phyloP scores from a whole-genome alignment of 2,113 vertebrate species.

The Dromas ardeola region DNA sequence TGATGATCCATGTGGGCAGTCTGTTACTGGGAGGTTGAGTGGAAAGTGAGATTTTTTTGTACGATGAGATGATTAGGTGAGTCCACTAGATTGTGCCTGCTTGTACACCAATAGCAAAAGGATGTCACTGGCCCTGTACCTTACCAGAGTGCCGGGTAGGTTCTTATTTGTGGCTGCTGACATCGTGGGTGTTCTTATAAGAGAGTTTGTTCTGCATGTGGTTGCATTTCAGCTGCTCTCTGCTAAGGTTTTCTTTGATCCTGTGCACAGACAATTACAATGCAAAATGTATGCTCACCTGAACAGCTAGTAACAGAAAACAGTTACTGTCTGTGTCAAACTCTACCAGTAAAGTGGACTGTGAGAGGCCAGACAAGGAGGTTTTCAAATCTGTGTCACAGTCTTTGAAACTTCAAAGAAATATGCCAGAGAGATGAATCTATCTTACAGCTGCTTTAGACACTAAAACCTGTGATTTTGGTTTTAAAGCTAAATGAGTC shows the following conservation, averaged over 20 bases:
- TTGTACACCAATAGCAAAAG: background rate
- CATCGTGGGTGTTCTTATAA: rapidly evolving
- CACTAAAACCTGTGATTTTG: background rate
- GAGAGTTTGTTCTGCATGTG: background rate
- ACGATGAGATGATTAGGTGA: background rate
- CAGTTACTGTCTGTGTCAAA: background rate
- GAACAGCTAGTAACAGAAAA: background rate
- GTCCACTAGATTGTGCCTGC: background rate
- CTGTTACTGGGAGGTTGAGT: background rate
- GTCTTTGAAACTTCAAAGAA: background rate
- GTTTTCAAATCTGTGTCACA: background rate
- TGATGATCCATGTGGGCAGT: background rate
- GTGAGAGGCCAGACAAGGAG: background rate
- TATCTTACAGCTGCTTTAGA: background rate
- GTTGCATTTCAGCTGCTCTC: background rate
- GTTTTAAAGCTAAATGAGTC: background rate
- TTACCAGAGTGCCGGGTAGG: rapidly evolving
- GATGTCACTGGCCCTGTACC: background rate
- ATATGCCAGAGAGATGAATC: background rate
- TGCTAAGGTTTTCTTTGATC: background rate
- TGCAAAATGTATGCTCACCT: background rate
- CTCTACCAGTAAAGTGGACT: background rate
- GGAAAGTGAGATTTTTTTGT: background rate
- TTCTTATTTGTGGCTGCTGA: background rate
- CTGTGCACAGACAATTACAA: background rate